Evolutionary conservation across 2,888 invertebrate genomes (phyloP), one percentile per base, ranked within the genome.

Genomic region (Uropetala carovei): DNA sequence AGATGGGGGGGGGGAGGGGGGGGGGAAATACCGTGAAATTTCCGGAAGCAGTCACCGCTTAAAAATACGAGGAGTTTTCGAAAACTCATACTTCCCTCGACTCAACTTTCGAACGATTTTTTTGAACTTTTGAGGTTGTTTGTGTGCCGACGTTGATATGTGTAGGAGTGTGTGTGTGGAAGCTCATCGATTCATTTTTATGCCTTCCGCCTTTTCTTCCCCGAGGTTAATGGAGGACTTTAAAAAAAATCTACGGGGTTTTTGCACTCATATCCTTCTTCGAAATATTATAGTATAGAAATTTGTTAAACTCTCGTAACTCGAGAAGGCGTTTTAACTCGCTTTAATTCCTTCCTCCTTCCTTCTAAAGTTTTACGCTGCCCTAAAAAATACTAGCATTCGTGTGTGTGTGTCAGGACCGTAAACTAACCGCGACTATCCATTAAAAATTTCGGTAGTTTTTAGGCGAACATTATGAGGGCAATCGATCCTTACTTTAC

Each of bases 131-230:
- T 89, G 60, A 3, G 64, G 30, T 43, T 43, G 64, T 13, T n/a
- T 16, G 56, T n/a, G 43, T 60, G 64, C 30, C 30, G 64, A 10
- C 22, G 75, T 9, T 75, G 11, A 4, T 13, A 18, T 9, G 18
- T 75, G 11, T 27, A 9, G 1, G 11, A 13, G 27, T 75, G 68
- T 68, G 68, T 59, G 60, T 30, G 86, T 30, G 30, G 89, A 64
- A 60, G 89, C 64, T 16, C 60, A 43, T 56, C 16, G 64, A 60
- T 64, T 89, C 89, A 30, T 43, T 89, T 64, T 89, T 56, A 64
- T 89, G 89, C 8, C 89, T 64, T 89, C 89, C 89, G 89, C 56
- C 64, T 89, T 89, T 43, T 30, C n/a, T 89, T 64, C 56, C 83
- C 68, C 64, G 64, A 60, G 56, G 9, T 60, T 43, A 16, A 27